Percentiles rank a stretch among this genome's conserved stretches.
Conservation (phyloP, 2,888 invertebrate species). For the Cephus pulcher region DNA sequence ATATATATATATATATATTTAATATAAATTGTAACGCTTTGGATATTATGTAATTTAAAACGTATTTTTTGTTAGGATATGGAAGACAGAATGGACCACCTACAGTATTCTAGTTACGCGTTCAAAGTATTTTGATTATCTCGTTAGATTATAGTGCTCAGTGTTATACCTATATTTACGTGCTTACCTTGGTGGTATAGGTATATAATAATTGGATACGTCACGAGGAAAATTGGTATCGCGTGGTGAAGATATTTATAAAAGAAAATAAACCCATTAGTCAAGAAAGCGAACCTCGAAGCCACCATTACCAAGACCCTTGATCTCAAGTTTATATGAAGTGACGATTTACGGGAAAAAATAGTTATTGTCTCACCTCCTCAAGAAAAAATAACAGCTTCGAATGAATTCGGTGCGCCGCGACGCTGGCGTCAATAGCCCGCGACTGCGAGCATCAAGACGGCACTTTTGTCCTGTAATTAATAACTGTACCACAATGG, state of each 20-base stretch:
- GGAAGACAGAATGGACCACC: too few species aligned
- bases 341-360: neutral
- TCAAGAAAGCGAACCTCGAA: constrained; percentile 14
- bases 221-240: neutral
- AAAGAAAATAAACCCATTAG: neutral
- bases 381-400: constrained; percentile 25
- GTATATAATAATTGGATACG: neutral
- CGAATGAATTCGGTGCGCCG: constrained; percentile 26
- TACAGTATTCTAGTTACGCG: too few species aligned
- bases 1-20: too few species aligned
- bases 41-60: too few species aligned
- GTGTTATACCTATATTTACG: neutral
- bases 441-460: constrained; percentile 19
- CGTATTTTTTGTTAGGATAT: too few species aligned
- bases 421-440: constrained; percentile 10
- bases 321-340: constrained; percentile 22
- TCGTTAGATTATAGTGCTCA: neutral
- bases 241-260: neutral
- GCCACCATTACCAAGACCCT: constrained; percentile 5
- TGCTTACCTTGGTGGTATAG: neutral
- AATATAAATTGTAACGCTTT: too few species aligned
- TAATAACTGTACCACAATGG: constrained; percentile 30
- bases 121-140: neutral
- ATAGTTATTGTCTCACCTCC: neutral
- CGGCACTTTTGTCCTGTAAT: constrained; percentile 36